Conservation (phyloP, 1,140 invertebrate species). For the Heliothis virescens region DNA sequence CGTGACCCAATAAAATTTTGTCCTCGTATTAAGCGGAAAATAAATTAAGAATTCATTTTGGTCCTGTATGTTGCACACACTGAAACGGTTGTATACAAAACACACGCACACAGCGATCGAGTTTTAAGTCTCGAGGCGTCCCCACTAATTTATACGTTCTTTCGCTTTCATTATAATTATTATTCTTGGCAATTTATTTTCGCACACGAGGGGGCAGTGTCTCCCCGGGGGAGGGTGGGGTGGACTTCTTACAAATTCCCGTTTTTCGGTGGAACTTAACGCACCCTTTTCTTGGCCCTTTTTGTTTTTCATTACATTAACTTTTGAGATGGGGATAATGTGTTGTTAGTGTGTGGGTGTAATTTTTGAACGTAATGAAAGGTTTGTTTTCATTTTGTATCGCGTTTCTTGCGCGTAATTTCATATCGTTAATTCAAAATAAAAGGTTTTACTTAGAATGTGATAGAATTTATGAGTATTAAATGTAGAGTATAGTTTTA, state of each 20-base stretch:
- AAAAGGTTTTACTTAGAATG: too few relatives aligned
- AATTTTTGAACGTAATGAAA: conserved; percentile 71
- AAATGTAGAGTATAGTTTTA: conserved; percentile 14
- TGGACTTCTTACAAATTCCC: conserved; percentile 85
- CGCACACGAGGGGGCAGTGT: conserved; percentile 82
- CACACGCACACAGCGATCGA: conserved; percentile 59
- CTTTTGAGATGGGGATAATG: conserved; percentile 82
- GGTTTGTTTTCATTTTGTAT: conserved; percentile 54
- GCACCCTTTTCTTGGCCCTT: conserved; percentile 86
- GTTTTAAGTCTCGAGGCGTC: conserved; percentile 72
- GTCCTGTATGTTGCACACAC: conserved; percentile 52
- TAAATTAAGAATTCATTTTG: conserved; percentile 51
- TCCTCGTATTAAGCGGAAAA: conserved; percentile 40
- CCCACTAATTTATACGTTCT: conserved; percentile 86
- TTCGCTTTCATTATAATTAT: conserved; percentile 86
- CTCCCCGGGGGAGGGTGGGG: conserved; percentile 65
- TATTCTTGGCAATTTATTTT: conserved; percentile 86
- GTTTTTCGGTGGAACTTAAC: conserved; percentile 85
- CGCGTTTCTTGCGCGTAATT: neutral
- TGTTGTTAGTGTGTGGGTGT: conserved; percentile 76
- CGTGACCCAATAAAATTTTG: conserved; percentile 42
- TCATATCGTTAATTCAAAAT: neutral
- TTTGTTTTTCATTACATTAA: conserved; percentile 86
- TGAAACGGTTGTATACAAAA: conserved; percentile 37
- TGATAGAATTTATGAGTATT: neutral